Evolutionary conservation across 2,113 vertebrate species (phyloP).

Genomic region (Ceratotherium simum): DNA sequence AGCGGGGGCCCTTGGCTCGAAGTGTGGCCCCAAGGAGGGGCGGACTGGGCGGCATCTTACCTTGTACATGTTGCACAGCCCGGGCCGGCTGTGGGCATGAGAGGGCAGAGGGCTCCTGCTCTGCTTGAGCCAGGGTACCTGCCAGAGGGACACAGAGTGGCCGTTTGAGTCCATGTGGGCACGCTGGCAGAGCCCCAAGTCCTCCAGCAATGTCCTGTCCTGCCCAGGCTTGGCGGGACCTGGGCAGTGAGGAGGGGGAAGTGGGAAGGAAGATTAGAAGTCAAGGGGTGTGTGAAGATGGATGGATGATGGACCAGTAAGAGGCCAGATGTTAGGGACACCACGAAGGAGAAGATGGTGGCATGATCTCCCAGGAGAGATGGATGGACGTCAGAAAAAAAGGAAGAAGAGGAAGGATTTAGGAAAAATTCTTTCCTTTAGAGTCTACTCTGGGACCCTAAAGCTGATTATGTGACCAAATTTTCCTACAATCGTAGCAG

Average conservation of each 20-base stretch:
- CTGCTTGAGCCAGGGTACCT: slow-evolving; percentile 77
- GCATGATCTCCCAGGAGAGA: accelerated
- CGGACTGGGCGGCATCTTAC: slow-evolving; percentile 8
- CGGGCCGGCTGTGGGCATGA: slow-evolving; percentile 57
- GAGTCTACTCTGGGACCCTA: accelerated
- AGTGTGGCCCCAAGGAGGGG: background rate
- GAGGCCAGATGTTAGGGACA: accelerated
- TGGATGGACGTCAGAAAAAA: accelerated
- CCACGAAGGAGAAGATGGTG: background rate
- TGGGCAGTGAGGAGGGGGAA: accelerated
- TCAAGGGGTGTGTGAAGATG: accelerated
- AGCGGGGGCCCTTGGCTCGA: accelerated
- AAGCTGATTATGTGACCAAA: accelerated
- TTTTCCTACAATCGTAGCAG: accelerated
- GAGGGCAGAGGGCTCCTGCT: slow-evolving; percentile 67
- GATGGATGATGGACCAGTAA: accelerated
- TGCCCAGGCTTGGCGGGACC: background rate
- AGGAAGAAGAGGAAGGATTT: accelerated
- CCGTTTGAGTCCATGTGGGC: background rate
- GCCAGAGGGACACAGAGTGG: slow-evolving; percentile 78
- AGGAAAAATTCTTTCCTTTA: accelerated
- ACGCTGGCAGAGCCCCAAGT: background rate
- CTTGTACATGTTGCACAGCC: slow-evolving; percentile 77
- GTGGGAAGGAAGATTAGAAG: accelerated
- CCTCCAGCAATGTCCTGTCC: background rate